phyloP scores from a whole-genome alignment of 1,140 invertebrate genomes.

The Zaprionus africanus region DNA sequence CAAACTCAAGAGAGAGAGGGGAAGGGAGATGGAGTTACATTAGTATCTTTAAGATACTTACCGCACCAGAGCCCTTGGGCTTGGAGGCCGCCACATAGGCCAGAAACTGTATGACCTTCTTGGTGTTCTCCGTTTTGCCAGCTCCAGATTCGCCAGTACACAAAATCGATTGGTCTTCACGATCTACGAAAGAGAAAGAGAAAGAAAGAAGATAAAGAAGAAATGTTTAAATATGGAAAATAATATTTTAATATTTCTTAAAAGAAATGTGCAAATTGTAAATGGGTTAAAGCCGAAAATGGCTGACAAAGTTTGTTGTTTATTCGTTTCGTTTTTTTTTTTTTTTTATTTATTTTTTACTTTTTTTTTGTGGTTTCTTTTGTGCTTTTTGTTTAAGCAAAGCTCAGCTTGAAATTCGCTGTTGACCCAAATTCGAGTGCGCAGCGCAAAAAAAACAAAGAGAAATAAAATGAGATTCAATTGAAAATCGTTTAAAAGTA shows the following conservation, averaged over 20 bases:
- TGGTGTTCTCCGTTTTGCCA: slow-evolving; percentile 99
- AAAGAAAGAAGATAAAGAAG: slow-evolving; percentile 15
- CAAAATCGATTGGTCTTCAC: slow-evolving; percentile 99
- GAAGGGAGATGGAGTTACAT: not conserved
- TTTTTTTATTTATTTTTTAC: slow-evolving; percentile 14
- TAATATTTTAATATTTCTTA: slow-evolving; percentile 3
- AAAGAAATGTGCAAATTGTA: slow-evolving; percentile 7
- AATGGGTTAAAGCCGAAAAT: slow-evolving; percentile 43
- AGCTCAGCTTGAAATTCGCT: slow-evolving; percentile 73
- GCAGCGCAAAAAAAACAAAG: slow-evolving; percentile 49
- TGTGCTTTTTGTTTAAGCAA: slow-evolving; percentile 44
- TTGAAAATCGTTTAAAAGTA: slow-evolving; percentile 51
- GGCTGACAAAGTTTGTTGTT: slow-evolving; percentile 43
- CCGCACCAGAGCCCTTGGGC: slow-evolving; percentile 94
- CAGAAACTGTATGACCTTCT: slow-evolving; percentile 99
- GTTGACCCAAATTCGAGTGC: slow-evolving; percentile 70
- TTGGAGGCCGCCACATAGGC: slow-evolving; percentile 99
- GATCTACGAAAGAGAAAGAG: slow-evolving; percentile 88
- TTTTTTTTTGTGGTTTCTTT: slow-evolving; percentile 24
- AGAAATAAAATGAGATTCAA: slow-evolving; percentile 41
- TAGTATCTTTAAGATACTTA: slow-evolving; percentile 85
- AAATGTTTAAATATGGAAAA: slow-evolving; percentile 30
- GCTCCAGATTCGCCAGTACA: slow-evolving; percentile 99
- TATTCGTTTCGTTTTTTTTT: slow-evolving; percentile 10
- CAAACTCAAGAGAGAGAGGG: not conserved